Conservation (phyloP, 2,888 invertebrate species). For the Diplazon laetatorius region DNA sequence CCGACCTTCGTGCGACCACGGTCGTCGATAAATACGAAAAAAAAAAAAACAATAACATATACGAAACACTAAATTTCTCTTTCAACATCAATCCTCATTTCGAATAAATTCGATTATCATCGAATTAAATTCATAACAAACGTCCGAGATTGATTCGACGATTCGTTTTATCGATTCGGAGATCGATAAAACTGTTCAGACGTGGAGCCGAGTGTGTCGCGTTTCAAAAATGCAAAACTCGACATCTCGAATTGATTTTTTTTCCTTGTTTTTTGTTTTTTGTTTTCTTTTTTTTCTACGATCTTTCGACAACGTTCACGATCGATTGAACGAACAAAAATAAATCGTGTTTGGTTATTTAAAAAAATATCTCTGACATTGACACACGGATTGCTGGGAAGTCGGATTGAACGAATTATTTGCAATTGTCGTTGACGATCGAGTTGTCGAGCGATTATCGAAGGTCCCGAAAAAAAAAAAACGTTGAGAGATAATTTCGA, state of each 20-base stretch:
- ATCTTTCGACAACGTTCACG: background rate
- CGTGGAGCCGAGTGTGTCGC: constrained; percentile 51
- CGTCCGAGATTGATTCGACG: constrained; percentile 44
- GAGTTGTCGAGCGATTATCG: too few relatives aligned
- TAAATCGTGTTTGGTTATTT: background rate
- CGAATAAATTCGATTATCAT: constrained; percentile 25
- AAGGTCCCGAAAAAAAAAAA: too few relatives aligned
- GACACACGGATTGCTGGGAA: background rate
- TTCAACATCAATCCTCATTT: background rate
- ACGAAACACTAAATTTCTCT: constrained; percentile 13
- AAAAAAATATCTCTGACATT: too few relatives aligned
- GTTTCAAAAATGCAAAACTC: constrained; percentile 10
- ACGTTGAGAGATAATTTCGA: too few relatives aligned
- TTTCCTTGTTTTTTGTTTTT: too few relatives aligned
- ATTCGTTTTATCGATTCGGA: too few relatives aligned
- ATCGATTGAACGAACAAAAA: background rate
- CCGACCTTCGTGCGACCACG: background rate
- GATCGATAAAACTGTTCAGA: constrained; percentile 55
- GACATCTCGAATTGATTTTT: constrained; percentile 40
- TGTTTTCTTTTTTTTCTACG: too few relatives aligned
- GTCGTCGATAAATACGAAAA: constrained; percentile 29
- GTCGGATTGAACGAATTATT: too few relatives aligned
- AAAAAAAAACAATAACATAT: too few relatives aligned
- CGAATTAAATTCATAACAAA: too few relatives aligned
- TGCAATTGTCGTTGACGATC: too few relatives aligned